Evolutionary conservation across 2,113 vertebrate species (phyloP).

Genomic region (Sitta europaea): DNA sequence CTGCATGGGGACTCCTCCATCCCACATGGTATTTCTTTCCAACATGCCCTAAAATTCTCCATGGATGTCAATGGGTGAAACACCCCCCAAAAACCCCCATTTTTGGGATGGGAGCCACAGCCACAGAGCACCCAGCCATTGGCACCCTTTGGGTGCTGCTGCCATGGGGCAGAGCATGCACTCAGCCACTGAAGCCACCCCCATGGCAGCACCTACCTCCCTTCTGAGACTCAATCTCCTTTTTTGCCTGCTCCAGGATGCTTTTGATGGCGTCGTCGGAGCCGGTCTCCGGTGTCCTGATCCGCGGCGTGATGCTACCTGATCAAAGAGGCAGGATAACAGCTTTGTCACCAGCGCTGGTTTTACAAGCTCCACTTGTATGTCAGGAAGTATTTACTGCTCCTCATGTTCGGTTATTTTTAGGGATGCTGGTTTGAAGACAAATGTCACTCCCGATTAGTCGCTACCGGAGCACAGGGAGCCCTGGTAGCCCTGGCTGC

Average conservation of each 20-base stretch:
- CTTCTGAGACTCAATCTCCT: slow-evolving; percentile 97
- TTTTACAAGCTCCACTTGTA: slow-evolving; percentile 20
- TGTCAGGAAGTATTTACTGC: slow-evolving; percentile 19
- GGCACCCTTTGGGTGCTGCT: background rate
- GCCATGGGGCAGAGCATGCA: background rate
- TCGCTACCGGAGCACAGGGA: fast-evolving
- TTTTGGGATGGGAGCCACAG: background rate
- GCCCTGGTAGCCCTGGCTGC: background rate
- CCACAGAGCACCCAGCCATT: background rate
- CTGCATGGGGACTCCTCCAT: fast-evolving
- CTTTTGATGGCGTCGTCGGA: slow-evolving; percentile 98
- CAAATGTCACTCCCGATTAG: background rate
- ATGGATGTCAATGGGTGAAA: background rate
- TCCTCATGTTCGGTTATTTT: background rate
- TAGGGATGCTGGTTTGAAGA: slow-evolving; percentile 23
- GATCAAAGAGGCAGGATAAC: slow-evolving; percentile 54
- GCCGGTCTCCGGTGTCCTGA: slow-evolving; percentile 96
- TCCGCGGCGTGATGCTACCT: slow-evolving; percentile 98
- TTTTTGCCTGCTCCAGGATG: slow-evolving; percentile 98
- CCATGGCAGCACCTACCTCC: slow-evolving; percentile 74
- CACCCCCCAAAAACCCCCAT: background rate
- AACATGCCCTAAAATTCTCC: background rate
- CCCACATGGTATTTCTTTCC: background rate
- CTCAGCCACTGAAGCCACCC: background rate
- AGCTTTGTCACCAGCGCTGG: background rate